A percentile compares a stretch with the other conserved stretches of the same genome.
phyloP scores from a whole-genome alignment of 2,888 invertebrate genomes.

The Ommatoiulus sabulosus region DNA sequence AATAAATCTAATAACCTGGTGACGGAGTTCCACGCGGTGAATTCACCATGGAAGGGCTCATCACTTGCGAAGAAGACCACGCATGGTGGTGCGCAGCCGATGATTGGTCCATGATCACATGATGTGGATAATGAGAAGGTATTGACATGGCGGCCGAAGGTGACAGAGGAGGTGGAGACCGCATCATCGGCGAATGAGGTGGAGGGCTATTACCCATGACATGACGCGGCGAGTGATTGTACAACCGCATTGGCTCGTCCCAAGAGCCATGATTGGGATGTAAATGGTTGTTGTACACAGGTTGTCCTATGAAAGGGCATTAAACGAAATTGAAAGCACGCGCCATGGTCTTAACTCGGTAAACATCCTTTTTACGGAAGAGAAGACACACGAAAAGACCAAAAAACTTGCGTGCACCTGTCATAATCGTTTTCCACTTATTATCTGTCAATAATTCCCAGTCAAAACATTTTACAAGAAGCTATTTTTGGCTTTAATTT shows the following conservation, averaged over 20 bases:
- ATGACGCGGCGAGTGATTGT: conserved; percentile 58
- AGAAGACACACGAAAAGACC: too few relatives aligned
- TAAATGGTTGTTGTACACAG: conserved; percentile 57
- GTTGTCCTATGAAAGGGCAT: conserved; percentile 50
- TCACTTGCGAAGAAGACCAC: conserved; percentile 56
- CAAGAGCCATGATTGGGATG: conserved; percentile 56
- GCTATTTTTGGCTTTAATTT: too few relatives aligned
- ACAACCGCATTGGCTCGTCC: conserved; percentile 57
- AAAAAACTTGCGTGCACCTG: too few relatives aligned
- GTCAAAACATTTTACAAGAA: too few relatives aligned
- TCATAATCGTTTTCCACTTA: too few relatives aligned
- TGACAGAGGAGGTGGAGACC: conserved; percentile 57
- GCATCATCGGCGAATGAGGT: conserved; percentile 55
- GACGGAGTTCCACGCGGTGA: conserved; percentile 60
- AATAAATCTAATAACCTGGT: conserved; percentile 54
- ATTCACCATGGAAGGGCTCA: conserved; percentile 59
- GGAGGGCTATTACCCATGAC: conserved; percentile 58
- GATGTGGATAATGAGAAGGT: conserved; percentile 53
- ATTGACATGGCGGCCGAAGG: conserved; percentile 53
- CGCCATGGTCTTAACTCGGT: too few relatives aligned
- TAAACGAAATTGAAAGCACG: too few relatives aligned
- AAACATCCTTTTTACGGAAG: too few relatives aligned
- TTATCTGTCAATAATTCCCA: too few relatives aligned
- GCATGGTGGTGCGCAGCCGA: conserved; percentile 52
- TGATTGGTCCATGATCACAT: conserved; percentile 55